A percentile compares a stretch with the other conserved stretches of the same genome.
Conservation (phyloP, 2,797 vertebrate species). For the Margarornis squamiger region DNA sequence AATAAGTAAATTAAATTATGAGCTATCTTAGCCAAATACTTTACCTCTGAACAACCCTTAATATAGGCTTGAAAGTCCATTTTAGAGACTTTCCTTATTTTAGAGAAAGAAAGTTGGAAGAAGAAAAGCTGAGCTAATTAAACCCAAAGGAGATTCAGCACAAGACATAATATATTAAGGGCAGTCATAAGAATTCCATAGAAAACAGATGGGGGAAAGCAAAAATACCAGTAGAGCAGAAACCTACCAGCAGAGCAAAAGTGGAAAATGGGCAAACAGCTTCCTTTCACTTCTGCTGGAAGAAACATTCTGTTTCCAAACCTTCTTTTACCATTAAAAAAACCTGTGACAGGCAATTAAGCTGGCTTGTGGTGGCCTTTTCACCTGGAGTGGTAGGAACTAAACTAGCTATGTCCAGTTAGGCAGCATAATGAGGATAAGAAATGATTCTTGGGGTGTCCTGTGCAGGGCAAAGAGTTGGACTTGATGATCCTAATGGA, state of each 20-base stretch:
- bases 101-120: neutral
- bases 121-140: neutral
- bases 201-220: neutral
- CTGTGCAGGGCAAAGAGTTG: neutral
- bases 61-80: neutral
- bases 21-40: neutral
- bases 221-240: neutral
- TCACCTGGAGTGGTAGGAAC: neutral
- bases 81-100: neutral
- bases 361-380: neutral
- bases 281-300: neutral
- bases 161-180: neutral
- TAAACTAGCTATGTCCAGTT: neutral
- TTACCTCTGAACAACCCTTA: neutral
- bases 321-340: neutral
- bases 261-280: neutral
- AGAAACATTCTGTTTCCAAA: neutral
- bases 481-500: neutral
- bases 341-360: neutral
- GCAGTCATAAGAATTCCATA: neutral
- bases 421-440: neutral
- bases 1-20: neutral
- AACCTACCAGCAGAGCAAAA: neutral
- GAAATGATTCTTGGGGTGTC: neutral
- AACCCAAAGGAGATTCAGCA: neutral